Evolutionary conservation across 35 echinoderm and acorn worm genomes (phyloP), one percentile per base, ranked within the genome.

Genomic region (Anneissia japonica): DNA sequence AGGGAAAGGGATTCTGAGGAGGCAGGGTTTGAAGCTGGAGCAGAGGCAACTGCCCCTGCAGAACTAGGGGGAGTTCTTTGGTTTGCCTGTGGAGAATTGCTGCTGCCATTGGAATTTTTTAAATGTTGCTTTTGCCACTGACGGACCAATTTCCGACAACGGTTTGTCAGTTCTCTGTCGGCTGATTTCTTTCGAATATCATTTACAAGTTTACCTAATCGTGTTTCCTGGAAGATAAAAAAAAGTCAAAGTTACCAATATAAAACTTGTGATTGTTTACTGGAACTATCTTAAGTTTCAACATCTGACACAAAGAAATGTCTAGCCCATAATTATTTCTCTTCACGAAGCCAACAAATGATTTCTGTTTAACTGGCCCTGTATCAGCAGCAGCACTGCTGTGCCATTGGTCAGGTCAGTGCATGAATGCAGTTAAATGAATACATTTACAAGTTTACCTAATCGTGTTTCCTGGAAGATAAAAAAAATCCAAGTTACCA

Each of bases 161-260:
- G 4, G n/a, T 81, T 81, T 36, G 79, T 38, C 0, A 81, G 38
- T 38, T 81, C 79, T 38, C 38, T 39, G 30, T 81, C 38, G 9
- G 35, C 40, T 3, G 79, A 38, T 30, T 81, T 81, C 37, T 40
- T 81, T 40, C 79, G 79, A 38, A 81, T 81, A 12, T 81, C 79
- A 39, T 81, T 81, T 37, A 81, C 79, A 7, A 81, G 37, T 81
- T 81, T 81, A 39, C 79, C 79, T 81, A 81, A 81, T 39, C 79
- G 4, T 11, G 79, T 81, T 81, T 81, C 79, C 79, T 81, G 36
- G n/a, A 79, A 79, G 33, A 79, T 35, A 79, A 79, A 79, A 19
- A 35, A 14, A 11, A 11, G 33, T 11, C 7, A 76, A n/a, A n/a
- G n/a, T n/a, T n/a, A n/a, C n/a, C n/a, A n/a, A n/a, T n/a, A n/a